Base-by-base conservation (phyloP, 1,140 invertebrate genomes). In the Melitaea cinxia region DNA sequence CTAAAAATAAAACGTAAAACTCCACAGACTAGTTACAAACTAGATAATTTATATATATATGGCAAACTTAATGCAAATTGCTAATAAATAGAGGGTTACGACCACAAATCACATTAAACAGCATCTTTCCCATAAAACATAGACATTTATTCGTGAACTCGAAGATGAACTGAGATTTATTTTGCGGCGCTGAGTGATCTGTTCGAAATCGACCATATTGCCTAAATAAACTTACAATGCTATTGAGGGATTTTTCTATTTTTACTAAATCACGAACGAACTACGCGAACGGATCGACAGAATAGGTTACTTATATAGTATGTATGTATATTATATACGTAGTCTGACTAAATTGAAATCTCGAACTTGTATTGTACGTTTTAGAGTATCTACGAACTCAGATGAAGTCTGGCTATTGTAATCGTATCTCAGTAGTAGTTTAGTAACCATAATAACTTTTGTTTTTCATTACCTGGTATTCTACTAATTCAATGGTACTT, bases 111-210 rank as follows among this genome's bases (percentile, higher is more conserved):
- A 68, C 55, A 55, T 66, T 62, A 63, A 71, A 66, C 66, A 71
- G 58, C 65, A 74, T 63, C 21, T 63, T 47, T 33, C 21, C 47
- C 45, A 65, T 65, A 47, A 70, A 68, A 68, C 61, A 42, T 53
- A 63, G 68, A 73, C 68, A 71, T 68, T 76, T 76, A 78, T 76
- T 61, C 68, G 70, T 55, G 53, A 69, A 72, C 45, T 57, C 56
- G 64, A 60, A 64, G 73, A 78, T 73, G 64, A 61, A 70, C 28
- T 65, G 56, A 73, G 76, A 77, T 78, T 77, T 78, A 80, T 78
- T 26, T 53, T 52, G 47, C 26, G 61, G 50, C 59, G 54, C 53
- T 54, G 62, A 76, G 65, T 72, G 62, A 66, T 67, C 37, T 52
- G 66, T 61, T 45, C 69, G 65, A 73, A 75, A 57, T 65, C 45